Base-by-base conservation (phyloP, 1,140 invertebrate genomes). In the Bradysia coprophila region DNA sequence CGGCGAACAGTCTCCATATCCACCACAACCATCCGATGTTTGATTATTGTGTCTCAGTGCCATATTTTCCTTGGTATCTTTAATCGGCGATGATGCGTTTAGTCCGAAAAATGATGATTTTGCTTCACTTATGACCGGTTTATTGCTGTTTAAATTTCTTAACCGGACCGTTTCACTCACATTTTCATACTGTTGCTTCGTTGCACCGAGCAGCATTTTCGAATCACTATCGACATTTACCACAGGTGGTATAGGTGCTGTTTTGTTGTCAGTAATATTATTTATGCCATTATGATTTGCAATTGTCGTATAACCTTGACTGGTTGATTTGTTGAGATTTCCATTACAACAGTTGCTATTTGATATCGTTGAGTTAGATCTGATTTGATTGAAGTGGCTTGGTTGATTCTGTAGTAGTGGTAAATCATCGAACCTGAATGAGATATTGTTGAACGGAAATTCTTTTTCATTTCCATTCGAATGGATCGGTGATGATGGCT, bases 71-170 rank as follows among this genome's bases (percentile, higher is more conserved):
- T n/a, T n/a, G n/a, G n/a, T n/a, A n/a, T n/a, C n/a, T n/a, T n/a
- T n/a, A n/a, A n/a, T 28, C 13, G 24, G 6, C 24, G 24, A 48
- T 42, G 50, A 49, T 32, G 46, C 54, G 44, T 57, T 54, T 38
- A 60, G 49, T 36, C 57, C 57, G 40, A 60, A 59, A 46, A 60
- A 60, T 39, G 57, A 55, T 21, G 53, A 60, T 43, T 60, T 60
- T 28, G 57, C 57, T 38, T 56, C 57, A 41, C 42, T 43, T 13
- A 38, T 31, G 15, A 34, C 42, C 15, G 42, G 24, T 31, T 36
- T 36, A 4, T 41, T 15, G 4, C 23, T 42, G 21, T 9, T 36
- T 5, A 36, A 36, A 9, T 5, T 53, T 58, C n/a, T 56, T 53
- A n/a, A 54, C 56, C 36, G 56, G 56, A 43, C 54, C 56, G 39